Conservation (phyloP, 2,888 invertebrate species). For the Lypha dubia region DNA sequence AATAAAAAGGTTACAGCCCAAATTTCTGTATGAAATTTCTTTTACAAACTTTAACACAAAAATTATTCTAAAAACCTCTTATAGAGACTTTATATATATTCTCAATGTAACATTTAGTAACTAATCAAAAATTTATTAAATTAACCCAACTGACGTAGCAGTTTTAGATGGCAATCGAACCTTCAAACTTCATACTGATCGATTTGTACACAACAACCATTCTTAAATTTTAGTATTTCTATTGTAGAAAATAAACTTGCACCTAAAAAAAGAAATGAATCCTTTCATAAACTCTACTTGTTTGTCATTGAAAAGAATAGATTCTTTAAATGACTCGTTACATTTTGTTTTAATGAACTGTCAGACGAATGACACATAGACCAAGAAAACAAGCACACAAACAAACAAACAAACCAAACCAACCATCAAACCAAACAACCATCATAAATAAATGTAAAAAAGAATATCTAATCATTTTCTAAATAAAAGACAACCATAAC, state of each 20-base stretch:
- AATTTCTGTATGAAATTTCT: no score
- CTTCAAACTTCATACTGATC: neutral
- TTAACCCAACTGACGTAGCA: no score
- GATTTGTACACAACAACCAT: neutral
- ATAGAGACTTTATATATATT: no score
- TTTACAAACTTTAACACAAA: no score
- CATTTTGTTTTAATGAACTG: constrained; percentile 68
- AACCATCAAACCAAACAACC: constrained; percentile 12
- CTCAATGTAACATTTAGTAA: no score
- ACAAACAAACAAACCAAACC: constrained; percentile 13
- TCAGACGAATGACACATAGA: constrained; percentile 62
- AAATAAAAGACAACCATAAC: constrained; percentile 65
- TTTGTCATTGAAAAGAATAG: constrained; percentile 15
- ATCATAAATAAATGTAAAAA: constrained; percentile 51
- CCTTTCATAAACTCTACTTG: constrained; percentile 41
- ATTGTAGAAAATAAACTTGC: neutral
- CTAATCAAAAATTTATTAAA: no score
- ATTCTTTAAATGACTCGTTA: constrained; percentile 61
- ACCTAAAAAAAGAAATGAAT: neutral
- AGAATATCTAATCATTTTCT: constrained; percentile 68
- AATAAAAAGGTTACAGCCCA: no score
- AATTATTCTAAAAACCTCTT: no score
- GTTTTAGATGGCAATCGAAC: neutral
- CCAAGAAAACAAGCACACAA: constrained; percentile 46
- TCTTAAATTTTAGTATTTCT: neutral